Conservation (phyloP, 1,140 invertebrate species). For the Lepidurus packardi region DNA sequence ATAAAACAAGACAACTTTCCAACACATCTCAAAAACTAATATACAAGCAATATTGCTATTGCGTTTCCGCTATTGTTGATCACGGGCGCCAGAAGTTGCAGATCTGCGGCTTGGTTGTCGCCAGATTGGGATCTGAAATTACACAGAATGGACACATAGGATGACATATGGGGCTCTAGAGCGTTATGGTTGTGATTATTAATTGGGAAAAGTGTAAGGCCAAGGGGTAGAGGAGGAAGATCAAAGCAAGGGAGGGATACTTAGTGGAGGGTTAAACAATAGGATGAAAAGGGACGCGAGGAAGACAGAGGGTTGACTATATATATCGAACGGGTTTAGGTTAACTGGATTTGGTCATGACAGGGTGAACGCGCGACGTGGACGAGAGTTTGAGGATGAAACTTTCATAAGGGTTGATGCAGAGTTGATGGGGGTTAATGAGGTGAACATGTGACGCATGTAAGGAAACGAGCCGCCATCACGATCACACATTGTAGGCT, state of each 20-base stretch:
- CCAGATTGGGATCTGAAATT: background rate
- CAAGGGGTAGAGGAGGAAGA: background rate
- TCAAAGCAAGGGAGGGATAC: background rate
- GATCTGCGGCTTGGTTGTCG: background rate
- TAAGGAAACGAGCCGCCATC: background rate
- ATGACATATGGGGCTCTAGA: background rate
- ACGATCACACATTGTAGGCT: slow-evolving; percentile 4
- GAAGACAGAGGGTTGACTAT: background rate
- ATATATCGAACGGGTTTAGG: background rate
- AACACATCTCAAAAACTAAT: too few species aligned
- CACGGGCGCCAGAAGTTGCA: background rate
- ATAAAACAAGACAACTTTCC: too few species aligned
- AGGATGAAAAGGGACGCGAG: background rate
- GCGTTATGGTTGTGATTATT: background rate
- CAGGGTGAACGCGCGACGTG: background rate
- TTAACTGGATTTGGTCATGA: slow-evolving; percentile 22
- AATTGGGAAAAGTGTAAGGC: background rate
- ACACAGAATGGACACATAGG: background rate
- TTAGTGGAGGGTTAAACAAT: background rate
- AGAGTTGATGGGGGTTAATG: slow-evolving; percentile 10
- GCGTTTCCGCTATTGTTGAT: background rate
- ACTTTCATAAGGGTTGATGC: slow-evolving; percentile 12
- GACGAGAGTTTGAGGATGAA: background rate
- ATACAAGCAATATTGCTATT: too few species aligned
- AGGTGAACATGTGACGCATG: slow-evolving; percentile 14